Base-by-base conservation (phyloP, 1,140 invertebrate species). In the Eriosoma lanigerum region DNA sequence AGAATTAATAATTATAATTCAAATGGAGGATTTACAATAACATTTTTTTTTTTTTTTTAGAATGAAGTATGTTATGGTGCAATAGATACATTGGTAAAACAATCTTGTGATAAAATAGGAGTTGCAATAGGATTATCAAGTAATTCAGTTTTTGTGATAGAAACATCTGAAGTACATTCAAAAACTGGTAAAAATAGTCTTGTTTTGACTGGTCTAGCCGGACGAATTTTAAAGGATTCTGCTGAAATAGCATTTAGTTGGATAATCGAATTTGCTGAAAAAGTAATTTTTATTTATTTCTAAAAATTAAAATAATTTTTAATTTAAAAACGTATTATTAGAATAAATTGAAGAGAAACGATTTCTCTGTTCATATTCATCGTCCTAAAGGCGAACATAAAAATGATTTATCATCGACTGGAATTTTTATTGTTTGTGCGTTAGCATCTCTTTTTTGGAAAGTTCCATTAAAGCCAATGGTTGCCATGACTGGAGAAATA, bases 401-500 rank as follows among this genome's bases (percentile, higher is more conserved):
- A 15, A 91, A 91, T 84, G 90, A 91, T 85, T 90, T 90, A 0
- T 90, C 90, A 8, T 89, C 88, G 44, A 90, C 89, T 75, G 90
- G 90, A 6, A 86, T 90, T 56, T 88, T 89, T 29, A 88, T 91
- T 82, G 85, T 86, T 48, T 87, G 87, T 46, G 89, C 88, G 5
- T 83, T 91, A 13, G 86, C 89, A 29, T 90, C 89, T 3, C 83
- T 90, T 44, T 88, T 90, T 66, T 85, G 87, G 73, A 84, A 85
- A 10, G 82, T 84, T 19, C 86, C 87, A 82, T 87, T 91, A 9
- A 83, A 85, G 6, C 84, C 86, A 81, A 88, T 89, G 83, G 85
- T 89, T 26, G 90, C 89, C 8, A 89, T 91, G 89, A 91, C 90
- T 82, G 90, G 90, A 75, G 90, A 91, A 84, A 87, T 91, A 15